Evolutionary conservation across 2,888 invertebrate genomes (phyloP).

Genomic region (Tricholauxania praeusta): DNA sequence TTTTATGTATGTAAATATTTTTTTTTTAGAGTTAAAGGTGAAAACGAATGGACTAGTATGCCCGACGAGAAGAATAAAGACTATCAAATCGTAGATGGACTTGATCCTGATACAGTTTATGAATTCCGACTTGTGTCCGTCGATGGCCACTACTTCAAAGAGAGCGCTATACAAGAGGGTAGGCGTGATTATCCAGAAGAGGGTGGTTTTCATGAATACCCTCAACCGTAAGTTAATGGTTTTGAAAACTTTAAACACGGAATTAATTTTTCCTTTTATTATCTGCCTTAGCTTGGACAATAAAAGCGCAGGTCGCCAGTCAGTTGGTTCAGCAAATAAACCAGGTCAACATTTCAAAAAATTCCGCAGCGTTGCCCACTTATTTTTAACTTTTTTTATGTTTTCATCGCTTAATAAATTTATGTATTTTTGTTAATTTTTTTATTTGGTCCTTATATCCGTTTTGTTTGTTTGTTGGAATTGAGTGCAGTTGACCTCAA

Average conservation of each 20-base stretch:
- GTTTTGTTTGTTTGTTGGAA: constrained; percentile 48
- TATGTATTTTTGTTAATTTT: constrained; percentile 28
- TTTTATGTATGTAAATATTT: too few relatives aligned
- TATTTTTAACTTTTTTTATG: constrained; percentile 47
- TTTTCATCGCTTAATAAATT: constrained; percentile 46
- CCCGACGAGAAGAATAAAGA: constrained; percentile 79
- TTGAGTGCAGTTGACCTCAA: constrained; percentile 55
- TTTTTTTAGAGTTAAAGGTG: constrained; percentile 74
- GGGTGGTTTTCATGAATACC: constrained; percentile 96
- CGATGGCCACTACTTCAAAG: constrained; percentile 83
- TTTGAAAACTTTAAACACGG: neutral
- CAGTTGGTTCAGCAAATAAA: constrained; percentile 86
- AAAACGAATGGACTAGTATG: constrained; percentile 76
- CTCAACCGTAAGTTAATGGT: constrained; percentile 83
- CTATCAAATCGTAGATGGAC: constrained; percentile 78
- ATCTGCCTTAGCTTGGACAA: constrained; percentile 76
- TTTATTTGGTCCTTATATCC: constrained; percentile 28
- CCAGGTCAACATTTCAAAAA: constrained; percentile 73
- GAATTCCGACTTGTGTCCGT: constrained; percentile 92
- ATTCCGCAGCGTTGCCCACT: constrained; percentile 24
- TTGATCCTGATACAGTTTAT: constrained; percentile 86
- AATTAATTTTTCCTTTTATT: neutral
- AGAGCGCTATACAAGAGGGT: constrained; percentile 80
- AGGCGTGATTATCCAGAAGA: constrained; percentile 90
- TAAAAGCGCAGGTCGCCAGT: constrained; percentile 83